Conservation (phyloP, 1,140 invertebrate species). For the Drosophila nigromelanica region DNA sequence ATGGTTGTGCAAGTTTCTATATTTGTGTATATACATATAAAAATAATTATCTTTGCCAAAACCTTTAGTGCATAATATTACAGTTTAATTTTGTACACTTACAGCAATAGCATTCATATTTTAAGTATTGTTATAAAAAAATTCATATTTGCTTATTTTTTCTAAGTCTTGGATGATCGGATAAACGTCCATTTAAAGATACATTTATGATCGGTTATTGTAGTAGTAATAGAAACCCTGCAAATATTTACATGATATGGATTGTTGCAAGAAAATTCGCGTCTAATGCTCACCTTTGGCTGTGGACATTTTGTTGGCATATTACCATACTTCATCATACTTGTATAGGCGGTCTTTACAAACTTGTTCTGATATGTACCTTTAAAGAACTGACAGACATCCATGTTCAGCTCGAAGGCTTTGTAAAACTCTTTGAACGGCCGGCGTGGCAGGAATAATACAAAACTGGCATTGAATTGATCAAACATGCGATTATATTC, state of each 20-base stretch:
- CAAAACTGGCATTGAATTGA: neutral
- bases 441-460: neutral
- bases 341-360: constrained; percentile 6
- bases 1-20: too few species aligned
- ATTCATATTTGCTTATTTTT: neutral
- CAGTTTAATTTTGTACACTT: too few species aligned
- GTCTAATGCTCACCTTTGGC: constrained; percentile 15
- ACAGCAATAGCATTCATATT: too few species aligned
- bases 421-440: constrained; percentile 6
- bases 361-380: constrained; percentile 1
- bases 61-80: too few species aligned
- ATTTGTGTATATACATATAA: too few species aligned
- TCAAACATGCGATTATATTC: neutral
- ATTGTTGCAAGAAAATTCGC: too few species aligned
- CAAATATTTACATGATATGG: neutral
- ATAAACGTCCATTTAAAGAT: constrained; percentile 5
- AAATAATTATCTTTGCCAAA: too few species aligned
- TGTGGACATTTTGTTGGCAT: constrained; percentile 28
- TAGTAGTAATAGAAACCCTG: constrained; percentile 36
- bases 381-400: constrained; percentile 19
- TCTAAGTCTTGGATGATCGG: neutral
- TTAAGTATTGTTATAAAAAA: too few species aligned
- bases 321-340: constrained; percentile 27
- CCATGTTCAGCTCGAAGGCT: neutral
- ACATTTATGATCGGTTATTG: constrained; percentile 27